Percentiles rank a stretch among this genome's conserved stretches.
Conservation (phyloP, 2,888 invertebrate species). For the Andrena hattorfiana region DNA sequence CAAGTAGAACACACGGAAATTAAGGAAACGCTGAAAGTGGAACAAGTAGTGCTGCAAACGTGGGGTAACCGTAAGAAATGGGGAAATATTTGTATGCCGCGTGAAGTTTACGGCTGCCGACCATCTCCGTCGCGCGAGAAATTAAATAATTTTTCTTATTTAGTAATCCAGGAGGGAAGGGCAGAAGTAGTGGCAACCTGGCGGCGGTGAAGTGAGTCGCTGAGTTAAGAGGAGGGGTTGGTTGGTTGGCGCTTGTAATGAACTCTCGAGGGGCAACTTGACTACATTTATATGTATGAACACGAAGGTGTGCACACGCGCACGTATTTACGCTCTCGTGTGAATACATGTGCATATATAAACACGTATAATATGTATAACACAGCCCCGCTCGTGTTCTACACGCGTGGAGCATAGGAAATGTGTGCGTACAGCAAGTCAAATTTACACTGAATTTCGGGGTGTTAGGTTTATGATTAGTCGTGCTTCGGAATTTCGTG, state of each 20-base stretch:
- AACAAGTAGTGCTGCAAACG: not conserved
- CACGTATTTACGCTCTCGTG: not conserved
- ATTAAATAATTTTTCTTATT: constrained; percentile 58
- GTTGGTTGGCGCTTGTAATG: constrained; percentile 60
- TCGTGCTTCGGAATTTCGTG: not conserved
- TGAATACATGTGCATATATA: not conserved
- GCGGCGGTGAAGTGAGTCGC: constrained; percentile 46
- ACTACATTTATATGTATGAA: constrained; percentile 34
- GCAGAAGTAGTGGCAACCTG: constrained; percentile 26
- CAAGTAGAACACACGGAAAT: not conserved
- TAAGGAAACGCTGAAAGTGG: not conserved
- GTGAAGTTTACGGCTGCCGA: constrained; percentile 14
- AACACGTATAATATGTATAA: not conserved
- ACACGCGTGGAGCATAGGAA: not conserved
- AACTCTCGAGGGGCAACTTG: constrained; percentile 64
- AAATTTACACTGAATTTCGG: constrained; percentile 17
- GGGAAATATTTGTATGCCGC: not conserved
- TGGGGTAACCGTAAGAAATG: not conserved
- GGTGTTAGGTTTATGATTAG: constrained; percentile 18
- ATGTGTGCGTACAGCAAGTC: not conserved
- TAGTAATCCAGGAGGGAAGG: constrained; percentile 39
- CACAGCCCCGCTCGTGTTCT: not conserved
- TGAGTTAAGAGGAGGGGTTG: constrained; percentile 45
- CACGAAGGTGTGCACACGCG: constrained; percentile 10
- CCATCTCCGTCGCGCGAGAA: constrained; percentile 10